Evolutionary conservation across 1,140 invertebrate genomes (phyloP).

Genomic region (Dendroctonus ponderosae): DNA sequence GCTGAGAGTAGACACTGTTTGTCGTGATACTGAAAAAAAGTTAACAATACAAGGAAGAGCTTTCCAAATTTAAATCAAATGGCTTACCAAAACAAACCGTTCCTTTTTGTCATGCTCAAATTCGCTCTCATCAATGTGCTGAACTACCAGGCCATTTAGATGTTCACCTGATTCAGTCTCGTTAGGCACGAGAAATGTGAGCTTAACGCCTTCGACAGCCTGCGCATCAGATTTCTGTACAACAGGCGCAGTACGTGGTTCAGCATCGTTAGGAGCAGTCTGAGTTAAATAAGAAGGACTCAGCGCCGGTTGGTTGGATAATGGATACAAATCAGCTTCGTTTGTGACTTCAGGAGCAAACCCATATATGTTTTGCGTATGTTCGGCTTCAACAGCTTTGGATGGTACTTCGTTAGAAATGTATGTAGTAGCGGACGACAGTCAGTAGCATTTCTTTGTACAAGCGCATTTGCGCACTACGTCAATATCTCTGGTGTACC

Average conservation of each 20-base stretch:
- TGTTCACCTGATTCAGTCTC: constrained; percentile 36
- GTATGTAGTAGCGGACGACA: constrained; percentile 51
- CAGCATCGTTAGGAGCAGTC: constrained; percentile 21
- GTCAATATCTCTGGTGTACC: constrained; percentile 93
- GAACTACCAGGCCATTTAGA: constrained; percentile 24
- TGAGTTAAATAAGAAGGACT: constrained; percentile 13
- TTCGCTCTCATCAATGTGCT: constrained; percentile 38
- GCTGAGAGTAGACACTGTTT: constrained; percentile 47
- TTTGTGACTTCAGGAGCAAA: not conserved
- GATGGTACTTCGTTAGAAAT: constrained; percentile 47
- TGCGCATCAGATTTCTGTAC: constrained; percentile 31
- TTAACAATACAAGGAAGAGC: not conserved
- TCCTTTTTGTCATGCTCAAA: constrained; percentile 38
- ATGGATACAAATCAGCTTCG: constrained; percentile 9
- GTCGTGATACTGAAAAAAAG: constrained; percentile 36
- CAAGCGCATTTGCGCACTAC: constrained; percentile 92
- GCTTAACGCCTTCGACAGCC: constrained; percentile 30
- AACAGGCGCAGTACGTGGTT: constrained; percentile 30
- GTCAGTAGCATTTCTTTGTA: constrained; percentile 78
- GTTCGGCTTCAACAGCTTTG: constrained; percentile 31
- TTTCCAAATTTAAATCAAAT: not conserved
- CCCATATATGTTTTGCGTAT: constrained; percentile 27
- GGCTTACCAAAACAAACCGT: constrained; percentile 27
- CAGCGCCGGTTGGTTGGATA: constrained; percentile 9
- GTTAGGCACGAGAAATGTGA: constrained; percentile 47